Evolutionary conservation across 1,140 invertebrate genomes (phyloP), one percentile per base, ranked within the genome.

Genomic region (Temnothorax nylanderi): DNA sequence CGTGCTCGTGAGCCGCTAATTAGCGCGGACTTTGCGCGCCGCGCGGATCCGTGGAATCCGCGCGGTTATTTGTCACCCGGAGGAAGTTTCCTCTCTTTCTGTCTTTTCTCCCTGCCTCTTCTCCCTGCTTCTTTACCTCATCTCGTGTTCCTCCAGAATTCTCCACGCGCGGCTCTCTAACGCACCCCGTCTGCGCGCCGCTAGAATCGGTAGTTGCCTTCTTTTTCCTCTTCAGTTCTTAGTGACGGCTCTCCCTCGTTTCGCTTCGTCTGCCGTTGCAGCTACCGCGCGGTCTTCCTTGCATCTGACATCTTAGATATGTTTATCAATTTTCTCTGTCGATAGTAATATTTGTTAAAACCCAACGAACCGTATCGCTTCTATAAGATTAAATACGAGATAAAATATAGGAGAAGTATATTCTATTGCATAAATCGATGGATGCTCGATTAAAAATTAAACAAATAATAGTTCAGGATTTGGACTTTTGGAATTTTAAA

Each of bases 61-160:
- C 88, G 88, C 88, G 92, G 92, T 93, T 94, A 93, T 94, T 94
- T 94, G 94, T 94, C 94, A 94, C 93, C 90, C 93, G 91, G 85
- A 89, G 86, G 90, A 92, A 90, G 75, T 86, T 89, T 80, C 77
- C 77, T 54, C 67, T 49, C 67, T 18, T 62, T 41, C 62, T 51
- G 32, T 58, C 47, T 26, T 10, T 5, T 26, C 11, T 2, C 10
- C 10, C 16, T 10, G 34, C 3, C 26, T 13, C 10, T 47, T 21
- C 37, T 26, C 26, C 26, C 26, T 26, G 26, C 26, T 8, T 5
- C 2, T 49, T 16, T 34, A 8, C 47, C 13, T 18, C 44, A 44
- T 85, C 71, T 69, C 72, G 65, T n/a, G 44, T 62, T 84, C 51
- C 41, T 75, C 26, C 77, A 58, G 77, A 75, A 72, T 88, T 84